Percentiles rank a stretch among this genome's conserved stretches.
Conservation (phyloP, 2,888 invertebrate species). For the Gibbula magus region DNA sequence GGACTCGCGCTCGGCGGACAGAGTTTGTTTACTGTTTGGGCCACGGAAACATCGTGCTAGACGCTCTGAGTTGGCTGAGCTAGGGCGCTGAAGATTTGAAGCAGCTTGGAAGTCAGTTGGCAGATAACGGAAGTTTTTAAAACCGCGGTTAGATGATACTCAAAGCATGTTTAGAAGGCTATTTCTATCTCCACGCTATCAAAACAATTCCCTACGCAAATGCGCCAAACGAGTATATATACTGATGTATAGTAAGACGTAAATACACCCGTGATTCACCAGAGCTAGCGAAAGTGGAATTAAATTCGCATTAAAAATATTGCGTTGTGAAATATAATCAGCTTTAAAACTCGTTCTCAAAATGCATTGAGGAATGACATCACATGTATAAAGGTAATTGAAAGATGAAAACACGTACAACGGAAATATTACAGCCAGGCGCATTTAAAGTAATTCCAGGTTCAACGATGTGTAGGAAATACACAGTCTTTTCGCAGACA, state of each 20-base stretch:
- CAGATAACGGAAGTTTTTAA: neutral
- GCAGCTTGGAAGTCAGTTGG: neutral
- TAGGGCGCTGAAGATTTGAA: neutral
- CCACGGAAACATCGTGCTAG: constrained; percentile 4
- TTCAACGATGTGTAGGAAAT: neutral
- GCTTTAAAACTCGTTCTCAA: neutral
- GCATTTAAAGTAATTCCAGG: neutral
- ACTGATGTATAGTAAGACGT: no score
- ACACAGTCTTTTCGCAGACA: constrained; percentile 6
- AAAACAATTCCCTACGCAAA: no score
- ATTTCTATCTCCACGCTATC: no score
- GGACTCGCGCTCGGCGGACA: neutral
- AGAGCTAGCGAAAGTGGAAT: no score
- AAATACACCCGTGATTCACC: no score
- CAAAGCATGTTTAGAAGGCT: neutral
- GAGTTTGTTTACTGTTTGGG: constrained; percentile 12
- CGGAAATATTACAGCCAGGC: neutral
- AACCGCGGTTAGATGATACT: neutral
- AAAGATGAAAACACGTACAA: neutral
- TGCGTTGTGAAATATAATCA: no score
- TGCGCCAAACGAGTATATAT: no score
- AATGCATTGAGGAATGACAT: neutral
- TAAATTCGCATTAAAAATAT: no score
- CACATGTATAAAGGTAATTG: neutral
- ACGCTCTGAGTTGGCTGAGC: neutral